A percentile compares a stretch with the other conserved stretches of the same genome.
Conservation (phyloP, 2,797 vertebrate species). For the Parotocinclus haroldoi region DNA sequence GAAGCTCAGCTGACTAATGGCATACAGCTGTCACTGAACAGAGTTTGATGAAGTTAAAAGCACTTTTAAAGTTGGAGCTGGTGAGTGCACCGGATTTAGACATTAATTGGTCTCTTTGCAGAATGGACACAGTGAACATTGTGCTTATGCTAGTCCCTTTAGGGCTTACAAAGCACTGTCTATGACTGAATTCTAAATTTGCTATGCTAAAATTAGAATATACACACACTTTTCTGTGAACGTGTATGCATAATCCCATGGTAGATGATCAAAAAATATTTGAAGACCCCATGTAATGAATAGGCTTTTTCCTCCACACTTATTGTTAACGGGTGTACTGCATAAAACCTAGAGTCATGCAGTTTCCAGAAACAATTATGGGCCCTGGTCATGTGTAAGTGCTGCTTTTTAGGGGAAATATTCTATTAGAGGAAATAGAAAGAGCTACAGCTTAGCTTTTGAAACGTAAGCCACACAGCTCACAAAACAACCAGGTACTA, state of each 20-base stretch:
- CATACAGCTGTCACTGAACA: conserved; percentile 18
- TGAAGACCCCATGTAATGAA: too few relatives aligned
- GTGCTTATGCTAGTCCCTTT: conserved; percentile 7
- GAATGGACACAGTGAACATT: conserved; percentile 6
- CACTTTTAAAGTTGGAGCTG: conserved; percentile 18
- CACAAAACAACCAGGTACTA: too few relatives aligned
- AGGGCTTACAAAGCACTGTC: conserved; percentile 2
- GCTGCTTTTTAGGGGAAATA: too few relatives aligned
- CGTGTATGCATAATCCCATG: not conserved
- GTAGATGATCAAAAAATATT: too few relatives aligned
- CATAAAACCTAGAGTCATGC: too few relatives aligned
- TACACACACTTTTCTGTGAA: not conserved
- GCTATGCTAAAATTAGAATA: not conserved
- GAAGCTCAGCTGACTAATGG: conserved; percentile 28
- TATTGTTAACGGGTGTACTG: too few relatives aligned
- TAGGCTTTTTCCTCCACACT: too few relatives aligned
- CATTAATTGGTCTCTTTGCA: conserved; percentile 28
- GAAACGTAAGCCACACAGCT: too few relatives aligned
- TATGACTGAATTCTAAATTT: conserved; percentile 1
- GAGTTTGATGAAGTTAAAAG: conserved; percentile 20
- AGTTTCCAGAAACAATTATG: too few relatives aligned
- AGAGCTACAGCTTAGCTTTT: too few relatives aligned
- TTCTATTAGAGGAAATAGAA: too few relatives aligned
- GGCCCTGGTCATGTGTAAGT: too few relatives aligned
- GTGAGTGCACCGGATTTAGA: conserved; percentile 4